These are phyloP conservation scores for Dastarcus helophoroides DNA, from an alignment of 2,888 invertebrate species.

Conservation along the genomic window DNA sequence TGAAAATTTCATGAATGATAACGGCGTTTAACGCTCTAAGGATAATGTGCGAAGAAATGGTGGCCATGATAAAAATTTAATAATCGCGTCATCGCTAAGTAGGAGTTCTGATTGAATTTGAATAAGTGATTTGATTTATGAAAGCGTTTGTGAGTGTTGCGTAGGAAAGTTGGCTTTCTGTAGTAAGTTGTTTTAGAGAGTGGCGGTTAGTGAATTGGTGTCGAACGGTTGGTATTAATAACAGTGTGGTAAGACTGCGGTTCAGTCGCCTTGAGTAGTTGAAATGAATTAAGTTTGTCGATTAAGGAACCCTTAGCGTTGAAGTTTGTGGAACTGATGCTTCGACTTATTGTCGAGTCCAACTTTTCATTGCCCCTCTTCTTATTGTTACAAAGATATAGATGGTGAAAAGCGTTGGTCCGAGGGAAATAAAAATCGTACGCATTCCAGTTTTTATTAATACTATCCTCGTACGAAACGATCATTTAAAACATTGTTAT, in stretches of 20 bases:
- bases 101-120: too few species aligned
- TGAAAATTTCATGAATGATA: too few species aligned
- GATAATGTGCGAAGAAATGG: too few species aligned
- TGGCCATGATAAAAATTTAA: too few species aligned
- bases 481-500: constrained; percentile 27
- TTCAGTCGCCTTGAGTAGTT: constrained; percentile 12
- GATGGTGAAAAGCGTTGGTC: background rate
- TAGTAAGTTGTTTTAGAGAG: constrained; percentile 8
- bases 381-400: constrained; percentile 3
- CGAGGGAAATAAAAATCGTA: constrained; percentile 23
- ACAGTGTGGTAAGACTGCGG: constrained; percentile 13
- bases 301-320: constrained; percentile 21
- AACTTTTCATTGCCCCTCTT: constrained; percentile 14
- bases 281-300: constrained; percentile 32
- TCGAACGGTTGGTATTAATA: constrained; percentile 15
- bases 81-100: too few species aligned
- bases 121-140: too few species aligned
- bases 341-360: constrained; percentile 16
- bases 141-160: too few species aligned
- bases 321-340: constrained; percentile 22
- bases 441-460: constrained; percentile 26
- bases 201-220: constrained; percentile 13
- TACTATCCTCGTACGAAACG: constrained; percentile 20
- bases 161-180: constrained; percentile 12
- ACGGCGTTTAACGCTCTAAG: too few species aligned